Conservation (phyloP, 2,113 vertebrate genomes). For the Smithornis capensis region DNA sequence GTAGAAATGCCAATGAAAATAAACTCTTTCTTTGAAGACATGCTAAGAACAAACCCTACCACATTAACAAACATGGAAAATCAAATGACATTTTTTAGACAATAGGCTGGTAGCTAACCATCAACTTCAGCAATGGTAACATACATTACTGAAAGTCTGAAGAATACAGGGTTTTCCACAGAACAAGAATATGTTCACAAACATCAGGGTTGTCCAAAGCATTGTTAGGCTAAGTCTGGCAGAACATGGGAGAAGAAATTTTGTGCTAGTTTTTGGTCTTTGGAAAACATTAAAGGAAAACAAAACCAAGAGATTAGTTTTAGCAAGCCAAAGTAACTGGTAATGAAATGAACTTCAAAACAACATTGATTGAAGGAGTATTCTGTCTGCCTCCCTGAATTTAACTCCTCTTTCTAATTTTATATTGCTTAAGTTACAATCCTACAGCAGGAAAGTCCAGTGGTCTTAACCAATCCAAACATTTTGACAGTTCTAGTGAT, state of each 20-base stretch:
- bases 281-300: background rate
- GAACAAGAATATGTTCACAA: background rate
- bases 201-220: background rate
- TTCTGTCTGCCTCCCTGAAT: background rate
- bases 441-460: background rate
- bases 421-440: background rate
- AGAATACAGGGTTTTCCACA: background rate
- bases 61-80: background rate
- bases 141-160: background rate
- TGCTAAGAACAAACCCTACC: background rate
- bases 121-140: background rate
- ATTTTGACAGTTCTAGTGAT: background rate
- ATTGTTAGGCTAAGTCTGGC: background rate
- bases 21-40: background rate
- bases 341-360: background rate
- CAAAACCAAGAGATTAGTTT: background rate
- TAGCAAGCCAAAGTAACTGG: background rate
- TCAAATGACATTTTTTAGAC: background rate
- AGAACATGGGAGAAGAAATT: background rate
- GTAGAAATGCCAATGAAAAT: background rate
- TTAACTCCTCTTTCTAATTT: background rate
- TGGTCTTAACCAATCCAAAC: background rate
- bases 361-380: background rate
- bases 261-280: background rate
- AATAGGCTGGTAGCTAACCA: background rate